These are phyloP conservation scores for Brienomyrus longianalis DNA, from an alignment of 2,113 vertebrate species.

Conservation along the genomic window DNA sequence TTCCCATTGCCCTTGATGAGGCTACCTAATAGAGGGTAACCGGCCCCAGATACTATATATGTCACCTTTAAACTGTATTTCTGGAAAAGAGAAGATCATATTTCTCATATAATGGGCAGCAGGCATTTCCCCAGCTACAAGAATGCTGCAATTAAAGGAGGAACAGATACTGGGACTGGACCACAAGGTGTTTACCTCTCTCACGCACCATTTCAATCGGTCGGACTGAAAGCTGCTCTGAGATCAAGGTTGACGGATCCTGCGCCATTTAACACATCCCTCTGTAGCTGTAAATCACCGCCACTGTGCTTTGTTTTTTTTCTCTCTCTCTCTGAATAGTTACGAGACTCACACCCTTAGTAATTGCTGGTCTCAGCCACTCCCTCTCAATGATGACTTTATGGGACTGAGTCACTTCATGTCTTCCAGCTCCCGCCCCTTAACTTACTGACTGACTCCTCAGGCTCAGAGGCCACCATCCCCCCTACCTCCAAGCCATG, in stretches of 20 bases:
- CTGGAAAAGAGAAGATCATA: neutral
- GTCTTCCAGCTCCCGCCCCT: conserved; percentile 20
- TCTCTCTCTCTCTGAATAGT: conserved; percentile 32
- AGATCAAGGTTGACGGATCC: conserved; percentile 20
- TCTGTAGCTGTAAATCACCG: conserved; percentile 46
- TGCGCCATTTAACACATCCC: conserved; percentile 41
- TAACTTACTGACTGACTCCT: conserved; percentile 25
- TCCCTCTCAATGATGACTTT: conserved; percentile 44
- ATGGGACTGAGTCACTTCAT: conserved; percentile 46
- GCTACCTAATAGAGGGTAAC: neutral
- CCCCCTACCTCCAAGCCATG: neutral
- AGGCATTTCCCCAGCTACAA: neutral
- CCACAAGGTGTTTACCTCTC: neutral
- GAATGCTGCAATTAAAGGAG: neutral
- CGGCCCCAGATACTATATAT: neutral
- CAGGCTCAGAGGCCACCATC: conserved; percentile 13
- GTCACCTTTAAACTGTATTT: neutral
- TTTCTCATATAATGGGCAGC: neutral
- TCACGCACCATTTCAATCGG: conserved; percentile 38
- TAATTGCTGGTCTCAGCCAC: conserved; percentile 29
- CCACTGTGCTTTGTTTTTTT: conserved; percentile 30
- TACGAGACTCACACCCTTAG: conserved; percentile 21
- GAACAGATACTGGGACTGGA: neutral
- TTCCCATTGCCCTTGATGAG: neutral
- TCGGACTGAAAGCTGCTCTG: conserved; percentile 33